Conservation (phyloP, 2,888 invertebrate species). For the Stenodema calcarata region DNA sequence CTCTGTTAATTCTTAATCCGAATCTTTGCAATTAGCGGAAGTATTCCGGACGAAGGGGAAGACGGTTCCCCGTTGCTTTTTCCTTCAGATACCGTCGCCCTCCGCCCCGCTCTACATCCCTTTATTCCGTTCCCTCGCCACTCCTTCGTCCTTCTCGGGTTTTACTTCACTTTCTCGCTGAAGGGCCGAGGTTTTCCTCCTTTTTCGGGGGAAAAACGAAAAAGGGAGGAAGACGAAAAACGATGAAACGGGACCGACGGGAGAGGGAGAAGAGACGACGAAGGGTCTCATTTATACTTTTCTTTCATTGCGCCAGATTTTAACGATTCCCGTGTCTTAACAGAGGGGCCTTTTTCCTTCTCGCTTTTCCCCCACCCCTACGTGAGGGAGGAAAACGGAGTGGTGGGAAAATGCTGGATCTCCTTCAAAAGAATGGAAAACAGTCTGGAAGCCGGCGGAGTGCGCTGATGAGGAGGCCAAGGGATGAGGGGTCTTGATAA, state of each 20-base stretch:
- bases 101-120: not conserved
- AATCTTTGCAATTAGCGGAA: slow-evolving; percentile 56
- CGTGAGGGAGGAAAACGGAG: not conserved
- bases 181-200: slow-evolving; percentile 41
- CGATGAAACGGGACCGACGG: not conserved
- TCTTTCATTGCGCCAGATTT: slow-evolving; percentile 57
- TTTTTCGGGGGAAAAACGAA: slow-evolving; percentile 1
- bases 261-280: not conserved
- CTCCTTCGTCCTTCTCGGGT: slow-evolving; percentile 4
- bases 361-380: not conserved
- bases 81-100: not conserved
- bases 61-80: slow-evolving; percentile 17
- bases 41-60: slow-evolving; percentile 50
- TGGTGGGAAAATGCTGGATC: not conserved
- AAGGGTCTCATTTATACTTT: slow-evolving; percentile 54
- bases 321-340: slow-evolving; percentile 55
- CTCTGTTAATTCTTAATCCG: slow-evolving; percentile 54
- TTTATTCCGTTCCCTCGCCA: slow-evolving; percentile 23
- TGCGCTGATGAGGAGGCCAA: not conserved
- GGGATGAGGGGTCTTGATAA: not conserved
- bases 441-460: not conserved
- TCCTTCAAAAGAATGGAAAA: not conserved
- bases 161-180: slow-evolving; percentile 12
- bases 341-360: not conserved
- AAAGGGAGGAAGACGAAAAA: not conserved